Percentiles rank a stretch among this genome's conserved stretches.
Conservation (phyloP, 2,113 vertebrate species). For the Phrynosoma blainvillii region DNA sequence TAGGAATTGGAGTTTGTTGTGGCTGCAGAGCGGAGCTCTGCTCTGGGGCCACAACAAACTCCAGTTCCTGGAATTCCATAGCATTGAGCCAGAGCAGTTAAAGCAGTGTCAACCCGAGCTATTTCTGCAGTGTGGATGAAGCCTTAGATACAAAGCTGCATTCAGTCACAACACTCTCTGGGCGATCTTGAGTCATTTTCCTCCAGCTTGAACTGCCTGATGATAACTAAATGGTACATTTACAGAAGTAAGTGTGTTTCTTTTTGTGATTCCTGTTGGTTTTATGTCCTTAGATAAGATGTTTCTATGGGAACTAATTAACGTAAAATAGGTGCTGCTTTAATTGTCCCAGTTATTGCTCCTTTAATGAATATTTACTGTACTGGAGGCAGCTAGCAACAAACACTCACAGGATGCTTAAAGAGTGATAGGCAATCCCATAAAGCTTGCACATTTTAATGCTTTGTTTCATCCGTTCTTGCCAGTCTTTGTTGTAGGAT, state of each 20-base stretch:
- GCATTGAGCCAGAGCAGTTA: too few relatives aligned
- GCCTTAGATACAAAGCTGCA: too few relatives aligned
- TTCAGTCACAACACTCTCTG: too few relatives aligned
- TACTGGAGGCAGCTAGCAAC: neutral
- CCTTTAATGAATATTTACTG: conserved; percentile 3
- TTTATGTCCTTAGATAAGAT: neutral
- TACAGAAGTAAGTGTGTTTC: conserved; percentile 15
- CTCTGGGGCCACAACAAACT: too few relatives aligned
- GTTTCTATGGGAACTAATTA: conserved; percentile 1
- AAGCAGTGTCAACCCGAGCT: too few relatives aligned
- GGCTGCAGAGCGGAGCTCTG: too few relatives aligned
- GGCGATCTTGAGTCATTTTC: too few relatives aligned
- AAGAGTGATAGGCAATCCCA: neutral
- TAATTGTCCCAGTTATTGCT: conserved; percentile 2
- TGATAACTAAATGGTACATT: neutral
- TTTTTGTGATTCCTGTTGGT: neutral
- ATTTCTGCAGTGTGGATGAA: too few relatives aligned
- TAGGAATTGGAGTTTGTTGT: too few relatives aligned
- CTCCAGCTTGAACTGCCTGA: too few relatives aligned
- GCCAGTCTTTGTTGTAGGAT: neutral
- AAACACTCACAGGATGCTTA: neutral
- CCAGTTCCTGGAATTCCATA: too few relatives aligned
- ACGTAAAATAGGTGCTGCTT: conserved; percentile 5
- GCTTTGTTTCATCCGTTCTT: neutral
- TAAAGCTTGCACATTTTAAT: neutral